Percentiles rank a stretch among this genome's conserved stretches.
Evolutionary conservation across 1,140 invertebrate species (phyloP).

Genomic region (Galleria mellonella): DNA sequence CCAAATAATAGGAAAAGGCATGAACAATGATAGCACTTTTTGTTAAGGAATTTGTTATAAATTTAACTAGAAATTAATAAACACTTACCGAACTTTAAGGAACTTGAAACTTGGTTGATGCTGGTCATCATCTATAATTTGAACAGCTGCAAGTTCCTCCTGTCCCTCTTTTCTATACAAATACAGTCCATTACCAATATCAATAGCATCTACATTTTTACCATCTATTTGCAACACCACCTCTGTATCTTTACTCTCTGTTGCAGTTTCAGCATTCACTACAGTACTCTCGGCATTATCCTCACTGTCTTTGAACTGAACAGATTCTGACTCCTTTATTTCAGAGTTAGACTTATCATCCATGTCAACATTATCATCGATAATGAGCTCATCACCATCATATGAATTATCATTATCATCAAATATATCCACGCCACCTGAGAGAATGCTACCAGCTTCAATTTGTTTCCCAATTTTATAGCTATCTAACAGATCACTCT

Average conservation of each 20-base stretch:
- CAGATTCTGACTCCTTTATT: constrained; percentile 14
- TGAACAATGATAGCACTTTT: too few relatives aligned
- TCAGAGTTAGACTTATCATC: constrained; percentile 38
- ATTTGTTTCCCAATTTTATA: constrained; percentile 65
- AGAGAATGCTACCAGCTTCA: constrained; percentile 64
- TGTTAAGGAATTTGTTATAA: too few relatives aligned
- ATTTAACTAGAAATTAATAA: too few relatives aligned
- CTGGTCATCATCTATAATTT: constrained; percentile 54
- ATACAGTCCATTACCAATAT: constrained; percentile 68
- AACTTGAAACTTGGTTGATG: constrained; percentile 62
- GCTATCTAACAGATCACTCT: constrained; percentile 40
- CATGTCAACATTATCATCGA: constrained; percentile 57
- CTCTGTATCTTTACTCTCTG: constrained; percentile 52
- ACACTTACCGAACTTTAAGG: constrained; percentile 66
- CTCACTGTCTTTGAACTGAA: constrained; percentile 13
- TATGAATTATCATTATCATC: constrained; percentile 71
- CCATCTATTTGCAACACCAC: constrained; percentile 69
- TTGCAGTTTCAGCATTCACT: constrained; percentile 28
- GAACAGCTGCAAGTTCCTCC: constrained; percentile 62
- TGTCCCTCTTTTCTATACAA: constrained; percentile 62
- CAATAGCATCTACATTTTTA: constrained; percentile 68
- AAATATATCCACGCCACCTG: constrained; percentile 68
- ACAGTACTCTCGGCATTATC: constrained; percentile 16
- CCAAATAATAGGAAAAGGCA: too few relatives aligned
- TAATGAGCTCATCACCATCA: constrained; percentile 68